Conservation (phyloP, 2,888 invertebrate species). For the Myopa testacea region DNA sequence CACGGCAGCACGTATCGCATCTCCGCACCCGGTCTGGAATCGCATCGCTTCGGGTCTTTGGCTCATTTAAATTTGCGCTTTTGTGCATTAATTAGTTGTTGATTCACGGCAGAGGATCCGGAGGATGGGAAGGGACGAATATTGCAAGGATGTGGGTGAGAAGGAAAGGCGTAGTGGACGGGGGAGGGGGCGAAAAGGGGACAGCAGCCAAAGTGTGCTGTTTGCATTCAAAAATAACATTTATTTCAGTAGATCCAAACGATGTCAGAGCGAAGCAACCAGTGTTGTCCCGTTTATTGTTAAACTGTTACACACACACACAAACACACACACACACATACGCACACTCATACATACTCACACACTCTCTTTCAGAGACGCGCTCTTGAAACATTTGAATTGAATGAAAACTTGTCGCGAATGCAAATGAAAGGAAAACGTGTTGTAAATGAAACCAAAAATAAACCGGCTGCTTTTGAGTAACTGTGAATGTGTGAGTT, state of each 20-base stretch:
- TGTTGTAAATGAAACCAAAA: not conserved
- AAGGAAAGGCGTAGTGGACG: not conserved
- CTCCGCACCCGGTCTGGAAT: not conserved
- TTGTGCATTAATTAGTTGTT: conserved; percentile 28
- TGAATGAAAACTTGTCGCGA: not conserved
- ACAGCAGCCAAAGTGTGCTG: not conserved
- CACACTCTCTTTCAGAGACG: not conserved
- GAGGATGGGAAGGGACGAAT: not conserved
- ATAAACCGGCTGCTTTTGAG: not conserved
- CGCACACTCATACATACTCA: conserved; percentile 40
- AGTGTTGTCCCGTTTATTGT: not conserved
- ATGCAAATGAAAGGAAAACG: not conserved
- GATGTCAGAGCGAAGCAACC: not conserved
- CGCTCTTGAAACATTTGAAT: not conserved
- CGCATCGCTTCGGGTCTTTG: not conserved
- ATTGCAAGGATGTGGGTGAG: not conserved
- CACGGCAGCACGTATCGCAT: not conserved
- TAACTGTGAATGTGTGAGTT: too few relatives aligned
- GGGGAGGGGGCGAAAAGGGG: not conserved
- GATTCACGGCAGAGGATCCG: not conserved
- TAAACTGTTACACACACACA: conserved; percentile 18
- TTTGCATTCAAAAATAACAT: conserved; percentile 1
- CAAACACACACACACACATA: conserved; percentile 14
- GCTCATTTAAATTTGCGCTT: conserved; percentile 29
- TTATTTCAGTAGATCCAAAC: not conserved